Percentiles rank a stretch among this genome's conserved stretches.
phyloP scores from a whole-genome alignment of 2,888 invertebrate species.

The Stegophylla sp. region DNA sequence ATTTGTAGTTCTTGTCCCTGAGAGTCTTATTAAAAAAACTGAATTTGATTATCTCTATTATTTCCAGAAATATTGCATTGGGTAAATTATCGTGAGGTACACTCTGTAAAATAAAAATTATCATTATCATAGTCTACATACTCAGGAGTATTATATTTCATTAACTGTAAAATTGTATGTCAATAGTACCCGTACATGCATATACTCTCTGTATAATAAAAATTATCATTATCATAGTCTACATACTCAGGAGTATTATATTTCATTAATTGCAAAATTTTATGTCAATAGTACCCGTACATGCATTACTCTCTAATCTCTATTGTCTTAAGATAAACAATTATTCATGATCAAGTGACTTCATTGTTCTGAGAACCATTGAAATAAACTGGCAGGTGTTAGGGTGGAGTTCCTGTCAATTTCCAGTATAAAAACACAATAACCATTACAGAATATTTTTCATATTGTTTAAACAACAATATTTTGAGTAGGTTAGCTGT shows the following conservation, averaged over 20 bases:
- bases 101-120: too few relatives aligned
- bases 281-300: conserved; percentile 11
- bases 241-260: conserved; percentile 37
- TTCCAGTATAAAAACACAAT: conserved; percentile 29
- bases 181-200: conserved; percentile 1
- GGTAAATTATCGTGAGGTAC: too few relatives aligned
- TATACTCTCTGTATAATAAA: too few relatives aligned
- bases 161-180: not conserved
- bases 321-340: conserved; percentile 54
- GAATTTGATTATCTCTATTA: too few relatives aligned
- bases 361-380: conserved; percentile 54
- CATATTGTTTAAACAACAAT: not conserved
- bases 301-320: not conserved
- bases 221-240: not conserved
- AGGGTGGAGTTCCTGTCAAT: conserved; percentile 37
- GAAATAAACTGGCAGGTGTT: conserved; percentile 49
- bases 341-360: conserved; percentile 34
- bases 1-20: too few relatives aligned
- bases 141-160: conserved; percentile 43
- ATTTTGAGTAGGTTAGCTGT: conserved; percentile 11
- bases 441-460: conserved; percentile 30
- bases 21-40: too few relatives aligned
- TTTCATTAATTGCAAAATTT: conserved; percentile 22
- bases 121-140: conserved; percentile 18
- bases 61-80: too few relatives aligned